Evolutionary conservation across 1,140 invertebrate genomes (phyloP).

Genomic region (Anoplolepis gracilipes): DNA sequence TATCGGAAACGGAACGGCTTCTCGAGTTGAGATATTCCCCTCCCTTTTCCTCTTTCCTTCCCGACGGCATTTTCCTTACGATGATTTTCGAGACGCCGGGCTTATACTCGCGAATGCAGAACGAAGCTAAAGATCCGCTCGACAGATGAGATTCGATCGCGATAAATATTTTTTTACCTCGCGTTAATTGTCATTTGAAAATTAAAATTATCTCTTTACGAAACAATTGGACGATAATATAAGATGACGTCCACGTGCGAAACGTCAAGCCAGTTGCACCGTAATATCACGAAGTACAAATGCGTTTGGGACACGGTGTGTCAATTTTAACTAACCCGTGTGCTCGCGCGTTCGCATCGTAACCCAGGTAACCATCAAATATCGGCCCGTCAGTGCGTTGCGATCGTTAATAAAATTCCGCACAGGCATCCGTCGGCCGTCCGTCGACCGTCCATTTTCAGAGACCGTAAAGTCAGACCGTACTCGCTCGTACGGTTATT

Average conservation of each 20-base stretch:
- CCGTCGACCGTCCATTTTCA: constrained; percentile 51
- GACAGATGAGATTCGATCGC: constrained; percentile 29
- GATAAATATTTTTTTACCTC: not conserved
- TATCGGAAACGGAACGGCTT: constrained; percentile 54
- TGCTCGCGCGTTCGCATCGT: constrained; percentile 54
- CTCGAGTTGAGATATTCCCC: constrained; percentile 40
- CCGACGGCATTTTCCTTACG: not conserved
- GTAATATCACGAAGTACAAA: constrained; percentile 33
- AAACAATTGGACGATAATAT: constrained; percentile 30
- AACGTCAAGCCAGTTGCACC: constrained; percentile 31
- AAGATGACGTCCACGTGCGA: constrained; percentile 34
- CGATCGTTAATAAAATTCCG: constrained; percentile 74
- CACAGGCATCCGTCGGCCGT: not conserved
- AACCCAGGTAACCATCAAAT: constrained; percentile 68
- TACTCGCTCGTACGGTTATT: constrained; percentile 52
- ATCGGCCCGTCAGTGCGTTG: constrained; percentile 51
- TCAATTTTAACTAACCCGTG: constrained; percentile 73
- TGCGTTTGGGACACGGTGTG: constrained; percentile 69
- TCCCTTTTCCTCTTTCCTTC: not conserved
- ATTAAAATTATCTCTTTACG: not conserved
- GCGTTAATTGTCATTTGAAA: not conserved
- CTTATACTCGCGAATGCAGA: too few species aligned
- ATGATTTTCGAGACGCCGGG: constrained; percentile 44
- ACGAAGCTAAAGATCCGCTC: constrained; percentile 4
- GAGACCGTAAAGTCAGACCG: constrained; percentile 50